A percentile compares a stretch with the other conserved stretches of the same genome.
phyloP scores from a whole-genome alignment of 2,113 vertebrate genomes.

The Beaufortia kweichowensis region DNA sequence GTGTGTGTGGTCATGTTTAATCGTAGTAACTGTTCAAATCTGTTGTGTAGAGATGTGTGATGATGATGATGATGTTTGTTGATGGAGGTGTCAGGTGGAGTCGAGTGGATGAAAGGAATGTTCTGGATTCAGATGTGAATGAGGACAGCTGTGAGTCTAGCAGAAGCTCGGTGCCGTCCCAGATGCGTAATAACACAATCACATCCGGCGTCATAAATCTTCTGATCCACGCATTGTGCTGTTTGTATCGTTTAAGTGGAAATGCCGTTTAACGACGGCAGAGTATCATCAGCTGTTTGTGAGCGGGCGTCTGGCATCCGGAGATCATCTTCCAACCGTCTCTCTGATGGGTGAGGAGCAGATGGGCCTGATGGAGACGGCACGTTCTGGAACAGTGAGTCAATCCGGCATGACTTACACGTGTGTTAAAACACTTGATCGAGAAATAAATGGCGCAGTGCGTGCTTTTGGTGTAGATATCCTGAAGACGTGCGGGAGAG shows the following conservation, averaged over 20 bases:
- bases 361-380: conserved; percentile 89
- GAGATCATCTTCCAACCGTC: conserved; percentile 96
- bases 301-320: conserved; percentile 87
- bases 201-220: too few species aligned
- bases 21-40: too few species aligned
- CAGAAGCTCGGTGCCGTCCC: conserved; percentile 76
- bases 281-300: conserved; percentile 96
- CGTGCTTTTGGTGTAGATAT: conserved; percentile 77
- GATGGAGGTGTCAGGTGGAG: conserved; percentile 72
- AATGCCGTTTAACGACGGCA: conserved; percentile 94
- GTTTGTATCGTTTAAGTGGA: not conserved
- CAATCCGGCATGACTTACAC: too few species aligned
- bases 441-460: too few species aligned
- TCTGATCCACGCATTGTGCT: not conserved
- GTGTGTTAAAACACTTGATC: too few species aligned
- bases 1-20: too few species aligned
- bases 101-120: conserved; percentile 83
- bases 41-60: too few species aligned
- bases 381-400: conserved; percentile 88
- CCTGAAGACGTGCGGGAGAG: conserved; percentile 82
- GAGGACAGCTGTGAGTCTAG: too few species aligned
- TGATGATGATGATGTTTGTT: too few species aligned
- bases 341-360: conserved; percentile 94
- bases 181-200: conserved; percentile 72
- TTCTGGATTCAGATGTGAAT: conserved; percentile 85